A percentile compares a stretch with the other conserved stretches of the same genome.
phyloP scores from a whole-genome alignment of 2,797 vertebrate species.

The Xiphophorus birchmanni region DNA sequence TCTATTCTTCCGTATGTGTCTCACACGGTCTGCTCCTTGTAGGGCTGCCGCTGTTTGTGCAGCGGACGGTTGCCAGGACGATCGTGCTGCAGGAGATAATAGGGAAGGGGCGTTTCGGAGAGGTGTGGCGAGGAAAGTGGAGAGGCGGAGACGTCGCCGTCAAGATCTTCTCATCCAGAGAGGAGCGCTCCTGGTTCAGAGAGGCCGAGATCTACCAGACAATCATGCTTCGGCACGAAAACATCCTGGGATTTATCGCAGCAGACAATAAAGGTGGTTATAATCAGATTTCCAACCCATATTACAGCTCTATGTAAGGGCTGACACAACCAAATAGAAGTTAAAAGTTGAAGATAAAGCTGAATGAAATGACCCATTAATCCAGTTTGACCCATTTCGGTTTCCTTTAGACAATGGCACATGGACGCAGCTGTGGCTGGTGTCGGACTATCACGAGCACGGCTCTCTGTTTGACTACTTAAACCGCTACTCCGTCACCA shows the following conservation, averaged over 20 bases:
- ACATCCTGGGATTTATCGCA: constrained; percentile 97
- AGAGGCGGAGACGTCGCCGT: constrained; percentile 95
- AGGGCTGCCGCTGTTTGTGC: constrained; percentile 96
- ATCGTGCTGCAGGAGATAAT: constrained; percentile 99
- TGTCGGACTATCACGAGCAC: constrained; percentile 97
- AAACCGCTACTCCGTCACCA: constrained; percentile 95
- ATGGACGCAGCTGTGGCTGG: constrained; percentile 98
- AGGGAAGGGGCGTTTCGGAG: constrained; percentile 96
- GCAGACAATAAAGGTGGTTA: constrained; percentile 95
- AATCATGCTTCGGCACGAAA: constrained; percentile 97
- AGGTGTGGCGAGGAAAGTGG: constrained; percentile 98
- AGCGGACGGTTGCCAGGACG: constrained; percentile 94
- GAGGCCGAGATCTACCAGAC: constrained; percentile 99
- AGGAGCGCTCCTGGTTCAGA: constrained; percentile 98
- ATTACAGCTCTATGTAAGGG: neutral
- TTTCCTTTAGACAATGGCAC: constrained; percentile 91
- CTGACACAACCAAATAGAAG: neutral
- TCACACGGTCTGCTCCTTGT: constrained; percentile 4
- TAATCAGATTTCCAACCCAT: neutral
- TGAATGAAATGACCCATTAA: neutral
- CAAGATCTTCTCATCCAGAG: constrained; percentile 97
- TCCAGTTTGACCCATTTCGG: neutral
- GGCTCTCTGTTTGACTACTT: constrained; percentile 98
- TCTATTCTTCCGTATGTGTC: neutral
- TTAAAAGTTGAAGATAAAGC: neutral